phyloP scores from a whole-genome alignment of 2,113 vertebrate species.

The Struthidea cinerea region DNA sequence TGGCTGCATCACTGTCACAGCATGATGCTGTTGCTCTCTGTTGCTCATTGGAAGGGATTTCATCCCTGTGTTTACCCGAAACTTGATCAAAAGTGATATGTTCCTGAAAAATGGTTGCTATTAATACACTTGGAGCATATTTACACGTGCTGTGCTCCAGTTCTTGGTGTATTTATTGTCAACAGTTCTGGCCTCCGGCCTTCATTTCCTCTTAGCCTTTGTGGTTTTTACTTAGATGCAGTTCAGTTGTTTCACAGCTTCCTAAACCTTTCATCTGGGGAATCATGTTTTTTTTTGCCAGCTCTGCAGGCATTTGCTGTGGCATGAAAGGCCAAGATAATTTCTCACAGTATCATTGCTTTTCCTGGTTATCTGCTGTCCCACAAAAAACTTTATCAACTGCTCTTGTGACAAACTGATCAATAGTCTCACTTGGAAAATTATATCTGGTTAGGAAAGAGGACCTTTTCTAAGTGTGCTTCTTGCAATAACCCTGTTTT shows the following conservation, averaged over 20 bases:
- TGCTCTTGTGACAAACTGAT: neutral
- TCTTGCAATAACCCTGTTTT: neutral
- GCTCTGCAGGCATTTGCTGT: neutral
- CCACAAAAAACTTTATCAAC: neutral
- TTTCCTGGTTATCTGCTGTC: neutral
- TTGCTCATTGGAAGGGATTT: neutral
- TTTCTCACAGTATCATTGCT: neutral
- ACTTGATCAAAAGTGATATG: neutral
- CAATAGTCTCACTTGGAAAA: neutral
- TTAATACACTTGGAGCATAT: fast-evolving
- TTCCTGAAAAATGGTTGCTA: neutral
- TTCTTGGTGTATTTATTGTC: neutral
- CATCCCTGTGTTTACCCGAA: neutral
- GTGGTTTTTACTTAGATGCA: constrained; percentile 5
- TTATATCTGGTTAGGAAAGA: neutral
- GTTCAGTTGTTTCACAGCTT: neutral
- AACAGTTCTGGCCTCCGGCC: neutral
- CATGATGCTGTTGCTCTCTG: neutral
- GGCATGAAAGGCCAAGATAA: neutral
- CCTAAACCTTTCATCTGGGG: neutral
- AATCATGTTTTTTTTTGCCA: neutral
- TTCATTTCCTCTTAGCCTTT: neutral
- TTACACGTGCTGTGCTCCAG: neutral
- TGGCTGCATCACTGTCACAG: neutral
- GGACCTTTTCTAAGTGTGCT: neutral